Base-by-base conservation (phyloP, 2,888 invertebrate genomes). In the Trachelus tabidus region DNA sequence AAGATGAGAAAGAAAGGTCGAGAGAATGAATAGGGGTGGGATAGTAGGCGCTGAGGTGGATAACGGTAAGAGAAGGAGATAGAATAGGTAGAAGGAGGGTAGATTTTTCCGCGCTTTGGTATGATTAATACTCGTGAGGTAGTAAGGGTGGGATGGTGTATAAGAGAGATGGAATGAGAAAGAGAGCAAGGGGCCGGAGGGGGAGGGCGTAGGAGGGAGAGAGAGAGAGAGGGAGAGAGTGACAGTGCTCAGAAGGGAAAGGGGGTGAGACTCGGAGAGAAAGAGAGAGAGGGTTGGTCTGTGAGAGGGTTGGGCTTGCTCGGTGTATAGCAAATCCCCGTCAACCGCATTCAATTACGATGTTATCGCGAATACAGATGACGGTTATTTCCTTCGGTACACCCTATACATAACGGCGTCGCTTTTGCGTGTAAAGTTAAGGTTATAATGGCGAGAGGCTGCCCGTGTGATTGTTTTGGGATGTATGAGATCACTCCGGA, bases 331-430 rank as follows among this genome's bases (percentile, higher is more conserved):
- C 91, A 90, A 90, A 91, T 91, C 90, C 91, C 91, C 91, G 91
- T 91, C 91, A 91, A 91, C 91, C 91, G 89, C 91, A 91, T 91
- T 91, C 91, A 91, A 91, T 91, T 91, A 91, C 91, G 91, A 91
- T 91, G 90, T 91, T 91, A 91, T 91, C 91, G 90, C 91, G 91
- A 90, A 91, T 91, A 91, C 90, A 91, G 91, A 91, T 91, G 91
- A 91, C 91, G 91, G 91, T 91, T 91, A 91, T 91, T 91, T 91
- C 91, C 91, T 91, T 90, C 89, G 91, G 91, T 91, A 91, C 91
- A 91, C 91, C 91, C 91, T 90, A 90, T 90, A 81, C 83, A 83
- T 81, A 85, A 76, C 79, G 76, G 35, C 73, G 80, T 77, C 84
- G 82, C 85, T 83, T 81, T 84, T 84, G 84, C 83, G 84, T 81